Evolutionary conservation across 2,797 vertebrate species (phyloP).

Genomic region (Rhynchotus rufescens): DNA sequence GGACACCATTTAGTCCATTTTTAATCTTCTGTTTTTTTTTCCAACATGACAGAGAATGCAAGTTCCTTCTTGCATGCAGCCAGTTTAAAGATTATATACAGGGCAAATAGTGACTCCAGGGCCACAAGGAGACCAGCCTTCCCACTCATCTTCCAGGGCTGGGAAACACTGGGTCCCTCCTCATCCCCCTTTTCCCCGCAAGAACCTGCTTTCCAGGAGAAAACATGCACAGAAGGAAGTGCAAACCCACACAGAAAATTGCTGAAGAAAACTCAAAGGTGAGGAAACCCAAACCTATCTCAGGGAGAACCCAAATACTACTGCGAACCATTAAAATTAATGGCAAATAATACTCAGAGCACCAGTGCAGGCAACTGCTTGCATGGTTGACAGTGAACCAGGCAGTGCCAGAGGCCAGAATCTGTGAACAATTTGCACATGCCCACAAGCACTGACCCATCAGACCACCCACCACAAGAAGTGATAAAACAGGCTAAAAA

Average conservation of each 20-base stretch:
- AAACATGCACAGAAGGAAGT: background rate
- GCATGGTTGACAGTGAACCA: background rate
- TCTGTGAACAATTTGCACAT: background rate
- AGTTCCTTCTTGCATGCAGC: background rate
- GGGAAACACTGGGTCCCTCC: background rate
- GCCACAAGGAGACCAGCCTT: background rate
- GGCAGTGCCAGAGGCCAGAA: background rate
- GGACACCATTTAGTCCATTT: fast-evolving
- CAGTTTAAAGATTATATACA: background rate
- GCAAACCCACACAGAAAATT: background rate
- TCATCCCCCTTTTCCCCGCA: background rate
- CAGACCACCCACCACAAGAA: background rate
- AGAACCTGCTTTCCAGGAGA: background rate
- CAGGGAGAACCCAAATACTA: background rate
- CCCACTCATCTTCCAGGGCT: background rate
- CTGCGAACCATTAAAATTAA: background rate
- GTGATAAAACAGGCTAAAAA: too few relatives aligned
- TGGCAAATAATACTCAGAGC: background rate
- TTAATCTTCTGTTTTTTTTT: background rate
- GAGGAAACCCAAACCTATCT: background rate
- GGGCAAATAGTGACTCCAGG: background rate
- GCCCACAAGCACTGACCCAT: background rate
- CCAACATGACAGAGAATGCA: fast-evolving
- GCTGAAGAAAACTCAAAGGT: background rate
- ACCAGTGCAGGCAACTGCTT: background rate